Percentiles rank a stretch among this genome's conserved stretches.
These are phyloP conservation scores for Coregonus sp. DNA, from an alignment of 2,797 vertebrate genomes.

Conservation along the genomic window DNA sequence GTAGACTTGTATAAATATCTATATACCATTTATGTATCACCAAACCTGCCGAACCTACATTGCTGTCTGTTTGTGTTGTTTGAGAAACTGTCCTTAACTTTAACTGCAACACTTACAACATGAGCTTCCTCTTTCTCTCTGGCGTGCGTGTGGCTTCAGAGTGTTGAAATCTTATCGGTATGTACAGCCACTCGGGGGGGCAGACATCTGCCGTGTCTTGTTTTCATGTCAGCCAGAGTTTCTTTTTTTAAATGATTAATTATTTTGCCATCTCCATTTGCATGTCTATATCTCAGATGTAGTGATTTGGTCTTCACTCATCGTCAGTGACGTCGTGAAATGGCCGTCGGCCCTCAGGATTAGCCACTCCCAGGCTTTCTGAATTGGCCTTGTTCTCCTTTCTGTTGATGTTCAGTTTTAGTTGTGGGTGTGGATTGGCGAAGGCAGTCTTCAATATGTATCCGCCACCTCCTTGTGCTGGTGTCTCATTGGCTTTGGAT, in stretches of 20 bases:
- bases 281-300: conserved; percentile 60
- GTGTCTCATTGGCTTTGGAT: conserved; percentile 6
- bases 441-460: neutral
- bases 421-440: conserved; percentile 3
- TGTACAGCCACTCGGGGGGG: conserved; percentile 84
- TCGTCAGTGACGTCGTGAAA: neutral
- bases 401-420: conserved; percentile 12
- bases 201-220: conserved; percentile 78
- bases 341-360: neutral
- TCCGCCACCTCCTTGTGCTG: neutral
- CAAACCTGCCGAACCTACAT: conserved; percentile 34
- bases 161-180: conserved; percentile 99
- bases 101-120: conserved; percentile 75
- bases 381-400: conserved; percentile 10
- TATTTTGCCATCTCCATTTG: conserved; percentile 74
- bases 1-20: conserved; percentile 15
- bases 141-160: conserved; percentile 96
- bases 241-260: conserved; percentile 47
- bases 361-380: conserved; percentile 8
- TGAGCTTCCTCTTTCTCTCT: conserved; percentile 85
- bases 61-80: conserved; percentile 54
- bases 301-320: neutral
- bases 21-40: conserved; percentile 9
- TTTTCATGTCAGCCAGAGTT: conserved; percentile 79
- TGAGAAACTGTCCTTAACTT: conserved; percentile 61